phyloP scores from a whole-genome alignment of 2,888 invertebrate species.

The Alentia gelatinosa region DNA sequence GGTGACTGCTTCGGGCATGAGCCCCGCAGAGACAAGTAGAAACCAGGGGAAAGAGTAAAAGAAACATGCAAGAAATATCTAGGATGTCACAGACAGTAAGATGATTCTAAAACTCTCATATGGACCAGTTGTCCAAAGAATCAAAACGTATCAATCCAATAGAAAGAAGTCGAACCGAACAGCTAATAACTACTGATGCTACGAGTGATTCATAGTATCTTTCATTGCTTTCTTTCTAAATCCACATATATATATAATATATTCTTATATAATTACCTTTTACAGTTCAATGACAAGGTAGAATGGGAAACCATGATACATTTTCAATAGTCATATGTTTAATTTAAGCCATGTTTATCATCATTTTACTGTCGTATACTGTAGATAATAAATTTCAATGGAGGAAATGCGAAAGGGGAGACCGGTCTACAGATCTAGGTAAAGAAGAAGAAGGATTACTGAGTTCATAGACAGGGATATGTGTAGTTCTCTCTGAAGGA shows the following conservation, averaged over 20 bases:
- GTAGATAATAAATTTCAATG: not conserved
- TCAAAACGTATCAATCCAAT: too few species aligned
- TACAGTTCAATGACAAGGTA: too few species aligned
- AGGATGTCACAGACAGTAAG: conserved; percentile 55
- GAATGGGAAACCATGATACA: too few species aligned
- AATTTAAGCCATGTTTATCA: not conserved
- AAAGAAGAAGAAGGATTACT: conserved; percentile 15
- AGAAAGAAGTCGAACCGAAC: too few species aligned
- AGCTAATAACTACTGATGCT: too few species aligned
- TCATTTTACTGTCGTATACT: not conserved
- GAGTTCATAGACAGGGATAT: not conserved
- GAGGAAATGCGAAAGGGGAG: conserved; percentile 15
- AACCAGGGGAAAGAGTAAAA: conserved; percentile 55
- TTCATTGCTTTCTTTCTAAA: too few species aligned
- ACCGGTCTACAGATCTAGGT: not conserved
- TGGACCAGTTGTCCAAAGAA: too few species aligned
- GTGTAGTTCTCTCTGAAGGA: not conserved
- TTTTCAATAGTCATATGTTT: not conserved
- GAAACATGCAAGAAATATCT: conserved; percentile 57
- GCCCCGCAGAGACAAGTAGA: conserved; percentile 30
- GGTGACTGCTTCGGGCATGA: not conserved
- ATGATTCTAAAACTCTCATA: too few species aligned
- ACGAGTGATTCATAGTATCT: too few species aligned
- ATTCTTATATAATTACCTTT: too few species aligned
- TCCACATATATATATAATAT: too few species aligned